Percentiles rank a stretch among this genome's conserved stretches.
These are phyloP conservation scores for Protonibea diacanthus DNA, from an alignment of 2,797 vertebrate genomes.

Conservation along the genomic window DNA sequence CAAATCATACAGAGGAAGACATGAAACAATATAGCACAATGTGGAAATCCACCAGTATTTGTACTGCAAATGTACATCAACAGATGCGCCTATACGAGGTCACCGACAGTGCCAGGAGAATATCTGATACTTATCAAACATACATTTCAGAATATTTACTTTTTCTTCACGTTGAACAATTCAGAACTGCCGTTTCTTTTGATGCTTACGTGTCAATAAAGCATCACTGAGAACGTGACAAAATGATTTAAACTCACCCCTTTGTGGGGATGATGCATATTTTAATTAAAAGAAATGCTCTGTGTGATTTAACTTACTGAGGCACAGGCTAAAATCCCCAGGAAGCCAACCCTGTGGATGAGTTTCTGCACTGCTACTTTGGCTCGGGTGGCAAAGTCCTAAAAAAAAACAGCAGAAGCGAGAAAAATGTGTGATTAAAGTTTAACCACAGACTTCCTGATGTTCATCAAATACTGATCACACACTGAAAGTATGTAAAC, in stretches of 20 bases:
- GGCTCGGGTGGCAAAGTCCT: conserved; percentile 89
- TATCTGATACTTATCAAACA: neutral
- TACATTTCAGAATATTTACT: conserved; percentile 3
- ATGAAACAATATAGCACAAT: neutral
- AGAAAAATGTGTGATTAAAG: conserved; percentile 17
- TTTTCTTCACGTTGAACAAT: conserved; percentile 1
- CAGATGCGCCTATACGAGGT: neutral
- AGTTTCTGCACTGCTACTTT: conserved; percentile 89
- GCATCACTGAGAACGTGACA: neutral
- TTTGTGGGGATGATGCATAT: neutral
- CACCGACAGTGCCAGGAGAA: neutral
- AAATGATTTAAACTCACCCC: neutral
- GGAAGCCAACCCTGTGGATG: conserved; percentile 91
- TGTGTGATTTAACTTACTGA: conserved; percentile 85
- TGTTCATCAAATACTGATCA: conserved; percentile 5
- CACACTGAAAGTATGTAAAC: fast-evolving
- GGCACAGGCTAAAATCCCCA: conserved; percentile 91
- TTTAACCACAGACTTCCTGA: neutral
- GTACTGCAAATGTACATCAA: conserved; percentile 6
- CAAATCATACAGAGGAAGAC: neutral
- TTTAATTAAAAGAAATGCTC: neutral
- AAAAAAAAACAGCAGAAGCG: conserved; percentile 38
- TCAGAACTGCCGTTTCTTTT: neutral
- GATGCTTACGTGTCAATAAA: neutral
- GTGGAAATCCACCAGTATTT: neutral